Evolutionary conservation across 2,888 invertebrate species (phyloP).

Genomic region (Hyalella azteca): DNA sequence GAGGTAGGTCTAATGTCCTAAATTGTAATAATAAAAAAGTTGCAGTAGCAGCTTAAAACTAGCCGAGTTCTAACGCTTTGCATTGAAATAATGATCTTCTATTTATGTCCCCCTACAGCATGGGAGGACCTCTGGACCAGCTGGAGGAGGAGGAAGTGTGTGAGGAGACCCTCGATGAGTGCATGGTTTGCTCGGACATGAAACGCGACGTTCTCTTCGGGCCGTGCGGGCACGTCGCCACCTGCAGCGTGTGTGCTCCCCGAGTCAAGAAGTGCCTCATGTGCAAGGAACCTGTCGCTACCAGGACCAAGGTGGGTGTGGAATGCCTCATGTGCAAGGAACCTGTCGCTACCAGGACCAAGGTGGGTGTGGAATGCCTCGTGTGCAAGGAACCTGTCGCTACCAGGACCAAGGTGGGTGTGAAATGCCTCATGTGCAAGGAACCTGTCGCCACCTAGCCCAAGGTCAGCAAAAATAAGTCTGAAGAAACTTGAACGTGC

Average conservation of each 20-base stretch:
- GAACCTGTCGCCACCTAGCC: conserved; percentile 79
- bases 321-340: conserved; percentile 93
- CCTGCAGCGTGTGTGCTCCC: conserved; percentile 82
- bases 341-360: conserved; percentile 77
- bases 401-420: conserved; percentile 75
- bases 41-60: no score
- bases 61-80: no score
- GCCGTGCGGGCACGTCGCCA: conserved; percentile 91
- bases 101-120: background rate
- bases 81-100: no score
- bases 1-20: no score
- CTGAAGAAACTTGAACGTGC: no score
- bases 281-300: conserved; percentile 83
- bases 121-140: conserved; percentile 41
- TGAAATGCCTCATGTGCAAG: conserved; percentile 90
- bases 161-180: conserved; percentile 72
- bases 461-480: conserved; percentile 75
- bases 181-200: conserved; percentile 93
- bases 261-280: conserved; percentile 93
- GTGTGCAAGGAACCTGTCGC: conserved; percentile 86
- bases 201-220: conserved; percentile 89
- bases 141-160: conserved; percentile 41
- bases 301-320: conserved; percentile 74
- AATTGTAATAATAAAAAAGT: no score
- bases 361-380: conserved; percentile 81